A percentile compares a stretch with the other conserved stretches of the same genome.
These are phyloP conservation scores for Xestia xanthographa DNA, from an alignment of 2,888 invertebrate genomes.

Conservation along the genomic window DNA sequence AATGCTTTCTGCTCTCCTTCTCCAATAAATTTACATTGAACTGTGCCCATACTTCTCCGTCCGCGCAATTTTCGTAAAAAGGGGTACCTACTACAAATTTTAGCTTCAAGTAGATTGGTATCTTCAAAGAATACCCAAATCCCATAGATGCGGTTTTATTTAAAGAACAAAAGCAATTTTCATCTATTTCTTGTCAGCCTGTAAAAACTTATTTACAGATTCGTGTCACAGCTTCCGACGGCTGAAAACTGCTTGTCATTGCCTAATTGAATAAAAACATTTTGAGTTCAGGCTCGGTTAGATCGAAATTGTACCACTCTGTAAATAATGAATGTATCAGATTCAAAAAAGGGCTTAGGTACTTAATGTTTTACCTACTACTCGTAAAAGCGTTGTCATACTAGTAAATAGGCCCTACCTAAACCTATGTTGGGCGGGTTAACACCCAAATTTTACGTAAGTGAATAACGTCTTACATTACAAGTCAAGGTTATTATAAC, in stretches of 20 bases:
- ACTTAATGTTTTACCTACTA: background rate
- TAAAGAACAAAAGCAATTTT: background rate
- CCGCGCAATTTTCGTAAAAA: too few relatives aligned
- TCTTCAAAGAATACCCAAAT: background rate
- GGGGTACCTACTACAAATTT: too few relatives aligned
- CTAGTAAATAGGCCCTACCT: background rate
- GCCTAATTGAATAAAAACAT: slow-evolving; percentile 48
- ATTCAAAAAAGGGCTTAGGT: background rate
- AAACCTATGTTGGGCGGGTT: background rate
- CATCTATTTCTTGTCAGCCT: slow-evolving; percentile 2
- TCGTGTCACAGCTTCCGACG: slow-evolving; percentile 5
- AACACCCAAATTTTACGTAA: slow-evolving; percentile 15
- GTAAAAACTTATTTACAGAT: slow-evolving; percentile 19
- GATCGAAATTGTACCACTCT: slow-evolving; percentile 28
- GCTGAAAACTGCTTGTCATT: slow-evolving; percentile 41
- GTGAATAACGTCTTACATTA: slow-evolving; percentile 37
- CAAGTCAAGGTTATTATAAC: slow-evolving; percentile 50
- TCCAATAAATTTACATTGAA: too few relatives aligned
- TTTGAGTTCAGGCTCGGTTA: slow-evolving; percentile 10
- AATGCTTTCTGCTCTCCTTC: too few relatives aligned
- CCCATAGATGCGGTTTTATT: background rate
- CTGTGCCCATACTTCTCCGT: too few relatives aligned
- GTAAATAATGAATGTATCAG: slow-evolving; percentile 8
- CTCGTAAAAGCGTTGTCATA: background rate
- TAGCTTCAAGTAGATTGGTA: background rate